Conservation (phyloP, 1,140 invertebrate genomes). For the Euura lappo region DNA sequence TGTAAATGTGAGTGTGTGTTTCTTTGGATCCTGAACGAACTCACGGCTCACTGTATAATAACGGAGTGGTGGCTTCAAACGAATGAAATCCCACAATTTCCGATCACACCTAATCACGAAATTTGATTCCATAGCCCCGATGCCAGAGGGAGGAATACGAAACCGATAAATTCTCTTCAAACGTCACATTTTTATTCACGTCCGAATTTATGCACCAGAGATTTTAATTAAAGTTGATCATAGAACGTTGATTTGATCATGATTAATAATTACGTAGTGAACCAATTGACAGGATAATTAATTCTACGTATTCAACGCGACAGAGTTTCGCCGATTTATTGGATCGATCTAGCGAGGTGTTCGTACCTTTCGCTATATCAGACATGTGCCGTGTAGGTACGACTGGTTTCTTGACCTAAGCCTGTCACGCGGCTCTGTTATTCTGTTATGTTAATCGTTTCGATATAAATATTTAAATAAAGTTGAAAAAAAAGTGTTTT, state of each 20-base stretch:
- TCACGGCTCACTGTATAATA: no score
- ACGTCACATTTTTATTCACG: no score
- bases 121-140: no score
- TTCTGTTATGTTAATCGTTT: conserved; percentile 5
- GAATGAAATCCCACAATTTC: not conserved
- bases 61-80: not conserved
- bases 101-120: no score
- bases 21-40: not conserved
- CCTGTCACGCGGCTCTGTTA: not conserved
- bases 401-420: conserved; percentile 6
- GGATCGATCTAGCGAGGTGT: not conserved
- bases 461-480: not conserved
- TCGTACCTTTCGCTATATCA: not conserved
- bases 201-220: no score
- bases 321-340: not conserved
- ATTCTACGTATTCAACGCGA: no score
- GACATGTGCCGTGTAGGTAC: not conserved
- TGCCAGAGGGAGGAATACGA: no score
- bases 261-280: no score
- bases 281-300: no score
- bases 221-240: no score
- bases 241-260: no score
- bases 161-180: no score
- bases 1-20: not conserved
- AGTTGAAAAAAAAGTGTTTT: not conserved